Base-by-base conservation (phyloP, 2,113 vertebrate genomes). In the Erythrocebus patas region DNA sequence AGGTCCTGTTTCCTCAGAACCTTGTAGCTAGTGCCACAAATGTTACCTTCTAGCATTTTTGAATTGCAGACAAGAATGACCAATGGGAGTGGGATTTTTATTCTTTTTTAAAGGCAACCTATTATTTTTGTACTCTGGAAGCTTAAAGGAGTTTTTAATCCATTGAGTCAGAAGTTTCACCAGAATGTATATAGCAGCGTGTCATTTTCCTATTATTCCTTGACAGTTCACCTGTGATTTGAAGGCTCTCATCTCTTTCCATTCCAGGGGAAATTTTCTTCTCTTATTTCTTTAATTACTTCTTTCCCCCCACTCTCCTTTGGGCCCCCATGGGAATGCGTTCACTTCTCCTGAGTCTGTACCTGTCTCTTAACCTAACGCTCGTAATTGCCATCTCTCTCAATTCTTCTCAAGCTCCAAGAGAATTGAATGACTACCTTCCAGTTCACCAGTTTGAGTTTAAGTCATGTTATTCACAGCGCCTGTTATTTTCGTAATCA, bases 171-270 rank as follows among this genome's bases (percentile, higher is more conserved):
- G 3, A 32, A 12, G 14, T 10, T 10, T 18, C 1, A 0, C 20
- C 20, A 6, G 91, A 8, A 8, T 18, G 0, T 48, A 1, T 2
- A 4, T 4, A 20, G 75, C 4, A 10, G 8, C 0, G 1, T 1
- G 9, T 14, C 17, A 0, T 7, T 3, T 64, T n/a, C 10, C 27
- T 11, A 0, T 1, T 3, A 6, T 8, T 3, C 3, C 25, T 80
- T 17, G 16, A 61, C 7, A 8, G 2, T 0, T 9, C 0, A 0
- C 16, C 20, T 0, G 0, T 8, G 40, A 3, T 43, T 55, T 8
- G 32, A n/a, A 52, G 32, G 35, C 78, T 22, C 57, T 6, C 3
- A 20, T 3, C 57, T 23, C 35, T 76, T 16, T 59, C 40, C 55
- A 23, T 48, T 12, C 38, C 57, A 5, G 35, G 52, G 50, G 72